Percentiles rank a stretch among this genome's conserved stretches.
Evolutionary conservation across 2,797 vertebrate species (phyloP).

Genomic region (Anableps anableps): DNA sequence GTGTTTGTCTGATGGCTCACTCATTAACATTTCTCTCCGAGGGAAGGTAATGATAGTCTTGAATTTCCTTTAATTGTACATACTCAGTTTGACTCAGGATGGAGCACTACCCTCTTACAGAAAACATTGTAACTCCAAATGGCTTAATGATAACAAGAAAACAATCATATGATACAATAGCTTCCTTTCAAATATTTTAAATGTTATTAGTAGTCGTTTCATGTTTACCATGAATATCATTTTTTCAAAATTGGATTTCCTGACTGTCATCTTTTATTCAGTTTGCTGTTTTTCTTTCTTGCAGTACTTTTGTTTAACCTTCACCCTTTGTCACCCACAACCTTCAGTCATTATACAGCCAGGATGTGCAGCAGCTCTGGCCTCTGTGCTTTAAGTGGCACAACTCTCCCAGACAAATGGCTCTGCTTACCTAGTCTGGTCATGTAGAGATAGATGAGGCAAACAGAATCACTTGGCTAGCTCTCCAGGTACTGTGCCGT

Average conservation of each 20-base stretch:
- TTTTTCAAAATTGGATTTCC: not conserved
- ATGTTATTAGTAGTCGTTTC: not conserved
- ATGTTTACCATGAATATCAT: not conserved
- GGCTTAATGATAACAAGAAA: not conserved
- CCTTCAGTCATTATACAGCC: conserved; percentile 44
- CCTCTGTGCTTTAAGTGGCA: conserved; percentile 43
- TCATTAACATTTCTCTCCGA: not conserved
- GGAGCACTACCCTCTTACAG: not conserved
- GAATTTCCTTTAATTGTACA: not conserved
- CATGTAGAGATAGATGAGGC: conserved; percentile 66
- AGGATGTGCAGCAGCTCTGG: conserved; percentile 35
- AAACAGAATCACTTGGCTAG: conserved; percentile 66
- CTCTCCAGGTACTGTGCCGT: conserved; percentile 52
- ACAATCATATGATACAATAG: not conserved
- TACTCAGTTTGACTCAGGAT: not conserved
- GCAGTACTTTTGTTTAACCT: conserved; percentile 13
- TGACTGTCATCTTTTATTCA: not conserved
- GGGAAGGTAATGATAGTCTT: not conserved
- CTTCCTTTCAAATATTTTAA: conserved; percentile 9
- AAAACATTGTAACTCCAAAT: not conserved
- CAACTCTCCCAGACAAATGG: conserved; percentile 54
- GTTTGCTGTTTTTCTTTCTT: conserved; percentile 5
- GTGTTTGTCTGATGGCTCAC: not conserved
- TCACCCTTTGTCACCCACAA: conserved; percentile 36
- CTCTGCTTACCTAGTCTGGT: conserved; percentile 56